Percentiles rank a stretch among this genome's conserved stretches.
Conservation (phyloP, 1,140 invertebrate species). For the Ganaspis sp. region DNA sequence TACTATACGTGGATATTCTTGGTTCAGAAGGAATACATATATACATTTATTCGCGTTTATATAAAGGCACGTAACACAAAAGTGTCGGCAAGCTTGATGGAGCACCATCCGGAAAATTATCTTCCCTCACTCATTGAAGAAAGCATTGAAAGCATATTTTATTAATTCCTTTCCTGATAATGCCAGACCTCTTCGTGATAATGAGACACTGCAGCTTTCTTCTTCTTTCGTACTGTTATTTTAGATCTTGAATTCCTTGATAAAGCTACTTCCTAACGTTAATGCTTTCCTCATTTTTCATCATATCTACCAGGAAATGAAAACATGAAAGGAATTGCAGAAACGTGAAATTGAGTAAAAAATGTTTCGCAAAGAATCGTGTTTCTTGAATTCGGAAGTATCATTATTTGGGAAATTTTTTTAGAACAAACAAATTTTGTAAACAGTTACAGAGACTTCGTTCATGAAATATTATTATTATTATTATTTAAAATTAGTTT, state of each 20-base stretch:
- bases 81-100: conserved; percentile 5
- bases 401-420: too few species aligned
- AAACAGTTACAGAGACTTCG: too few species aligned
- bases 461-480: too few species aligned
- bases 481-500: too few species aligned
- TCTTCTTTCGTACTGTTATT: conserved; percentile 5
- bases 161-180: conserved; percentile 23
- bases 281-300: conserved; percentile 15
- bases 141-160: conserved; percentile 8
- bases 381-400: background rate
- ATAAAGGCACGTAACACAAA: background rate
- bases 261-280: background rate
- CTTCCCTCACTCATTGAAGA: background rate
- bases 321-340: conserved; percentile 7
- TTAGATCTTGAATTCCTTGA: conserved; percentile 17
- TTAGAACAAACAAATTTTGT: too few species aligned
- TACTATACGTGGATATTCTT: background rate
- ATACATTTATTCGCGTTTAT: background rate
- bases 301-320: conserved; percentile 19
- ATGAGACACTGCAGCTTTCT: conserved; percentile 22
- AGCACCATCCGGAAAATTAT: conserved; percentile 22
- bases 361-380: background rate
- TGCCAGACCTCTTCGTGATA: background rate
- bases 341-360: conserved; percentile 11
- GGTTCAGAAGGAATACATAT: background rate